phyloP scores from a whole-genome alignment of 2,888 invertebrate genomes.

The Xylota segnis region DNA sequence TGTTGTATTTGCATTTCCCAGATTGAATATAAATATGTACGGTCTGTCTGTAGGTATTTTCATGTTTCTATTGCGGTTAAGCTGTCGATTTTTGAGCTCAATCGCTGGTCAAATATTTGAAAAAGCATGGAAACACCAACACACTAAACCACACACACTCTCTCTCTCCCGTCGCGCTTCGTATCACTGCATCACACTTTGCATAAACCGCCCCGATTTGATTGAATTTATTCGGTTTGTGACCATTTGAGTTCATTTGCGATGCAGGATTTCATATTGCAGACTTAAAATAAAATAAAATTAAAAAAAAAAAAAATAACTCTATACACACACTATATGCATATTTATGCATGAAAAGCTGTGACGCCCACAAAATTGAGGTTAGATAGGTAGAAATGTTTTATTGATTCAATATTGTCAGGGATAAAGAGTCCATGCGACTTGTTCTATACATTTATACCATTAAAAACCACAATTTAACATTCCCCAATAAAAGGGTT shows the following conservation, averaged over 20 bases:
- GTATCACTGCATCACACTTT: conserved; percentile 22
- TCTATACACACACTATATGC: conserved; percentile 7
- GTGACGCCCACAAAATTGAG: conserved; percentile 66
- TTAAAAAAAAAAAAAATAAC: conserved; percentile 11
- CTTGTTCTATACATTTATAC: conserved; percentile 30
- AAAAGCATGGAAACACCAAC: conserved; percentile 50
- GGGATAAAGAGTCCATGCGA: conserved; percentile 42
- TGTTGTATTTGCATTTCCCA: conserved; percentile 4
- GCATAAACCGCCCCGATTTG: conserved; percentile 21
- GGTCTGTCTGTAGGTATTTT: not conserved
- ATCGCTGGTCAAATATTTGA: conserved; percentile 58
- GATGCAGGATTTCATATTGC: conserved; percentile 64
- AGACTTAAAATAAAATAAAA: not conserved
- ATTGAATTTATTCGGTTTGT: conserved; percentile 64
- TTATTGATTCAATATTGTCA: conserved; percentile 67
- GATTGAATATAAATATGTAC: conserved; percentile 30
- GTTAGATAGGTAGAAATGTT: conserved; percentile 68
- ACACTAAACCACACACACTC: not conserved
- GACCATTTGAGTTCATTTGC: conserved; percentile 67
- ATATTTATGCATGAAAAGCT: conserved; percentile 63
- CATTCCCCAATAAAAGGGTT: conserved; percentile 35
- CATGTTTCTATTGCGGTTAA: conserved; percentile 63
- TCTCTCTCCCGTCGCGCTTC: not conserved
- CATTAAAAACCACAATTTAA: conserved; percentile 66
- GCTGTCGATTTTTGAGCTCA: conserved; percentile 68